Conservation (phyloP, 1,140 invertebrate genomes). For the Pseudomyrmex dendroicus region DNA sequence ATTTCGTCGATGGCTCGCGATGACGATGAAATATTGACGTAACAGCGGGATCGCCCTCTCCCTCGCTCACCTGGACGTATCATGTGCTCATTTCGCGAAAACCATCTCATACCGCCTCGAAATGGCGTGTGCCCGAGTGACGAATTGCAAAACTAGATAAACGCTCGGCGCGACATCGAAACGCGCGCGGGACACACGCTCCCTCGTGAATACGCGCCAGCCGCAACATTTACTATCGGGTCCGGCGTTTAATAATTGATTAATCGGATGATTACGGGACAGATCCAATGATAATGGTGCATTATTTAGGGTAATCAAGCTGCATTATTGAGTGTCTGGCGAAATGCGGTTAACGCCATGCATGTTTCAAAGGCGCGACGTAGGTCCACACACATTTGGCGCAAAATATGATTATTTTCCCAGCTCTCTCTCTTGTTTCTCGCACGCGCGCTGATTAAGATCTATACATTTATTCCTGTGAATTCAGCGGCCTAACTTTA, state of each 20-base stretch:
- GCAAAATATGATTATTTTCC: slow-evolving; percentile 9
- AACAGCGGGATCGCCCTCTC: neutral
- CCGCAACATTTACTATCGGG: slow-evolving; percentile 65
- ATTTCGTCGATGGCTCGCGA: slow-evolving; percentile 23
- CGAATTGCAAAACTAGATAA: slow-evolving; percentile 71
- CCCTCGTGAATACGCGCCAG: slow-evolving; percentile 49
- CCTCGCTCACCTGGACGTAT: slow-evolving; percentile 32
- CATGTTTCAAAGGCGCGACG: slow-evolving; percentile 50
- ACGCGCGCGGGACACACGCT: slow-evolving; percentile 22
- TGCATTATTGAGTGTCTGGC: slow-evolving; percentile 68
- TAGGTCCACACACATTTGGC: neutral
- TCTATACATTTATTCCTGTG: neutral
- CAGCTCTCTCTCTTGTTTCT: neutral
- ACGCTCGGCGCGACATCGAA: slow-evolving; percentile 61
- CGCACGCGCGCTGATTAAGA: slow-evolving; percentile 32
- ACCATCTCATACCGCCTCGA: slow-evolving; percentile 42
- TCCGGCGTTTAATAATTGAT: slow-evolving; percentile 68
- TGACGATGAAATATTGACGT: slow-evolving; percentile 66
- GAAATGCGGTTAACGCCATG: slow-evolving; percentile 55
- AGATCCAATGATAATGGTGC: slow-evolving; percentile 71
- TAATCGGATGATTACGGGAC: slow-evolving; percentile 71
- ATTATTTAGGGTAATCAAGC: slow-evolving; percentile 70
- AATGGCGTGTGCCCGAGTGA: slow-evolving; percentile 54
- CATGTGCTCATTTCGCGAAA: slow-evolving; percentile 63
- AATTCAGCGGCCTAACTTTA: neutral